Base-by-base conservation (phyloP, 2,888 invertebrate genomes). In the Oligia fasciuncula region DNA sequence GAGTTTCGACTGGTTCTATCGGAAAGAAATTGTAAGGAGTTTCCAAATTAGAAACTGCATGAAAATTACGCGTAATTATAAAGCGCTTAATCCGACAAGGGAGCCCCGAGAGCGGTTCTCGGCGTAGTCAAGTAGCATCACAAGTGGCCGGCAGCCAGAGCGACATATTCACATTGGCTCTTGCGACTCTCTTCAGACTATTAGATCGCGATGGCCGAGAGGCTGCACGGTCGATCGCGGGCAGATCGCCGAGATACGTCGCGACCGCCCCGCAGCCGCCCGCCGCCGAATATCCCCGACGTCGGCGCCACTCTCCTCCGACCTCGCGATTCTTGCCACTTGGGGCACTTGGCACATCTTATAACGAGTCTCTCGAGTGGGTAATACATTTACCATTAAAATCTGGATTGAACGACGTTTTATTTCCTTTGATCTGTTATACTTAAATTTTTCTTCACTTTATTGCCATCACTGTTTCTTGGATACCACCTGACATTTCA, bases 191-290 rank as follows among this genome's bases (percentile, higher is more conserved):
- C 88, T 89, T 84, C 84, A 88, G 89, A 88, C 87, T 91, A 87
- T 92, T 91, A 92, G 90, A 94, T 94, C 92, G 86, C 93, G 93
- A 93, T 93, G 92, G 91, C 88, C 91, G 90, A 90, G 92, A 91
- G 90, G 90, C 90, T 88, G 90, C 86, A 80, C 90, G 92, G 92
- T 93, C 93, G 93, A 93, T 91, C 90, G 91, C 89, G 92, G 90
- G 91, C 93, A 93, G 95, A 95, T 95, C 94, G 94, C 87, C 92
- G 94, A 93, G 95, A 95, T 95, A 95, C 88, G 92, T 89, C 91
- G 93, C 93, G 94, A 92, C 91, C 91, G 81, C 80, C 87, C 85
- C 89, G 88, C 88, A 89, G 85, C 85, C 91, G 81, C 85, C 90
- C 88, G 86, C 84, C 90, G 84, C 88, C 88, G 85, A 88, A 88